Evolutionary conservation across 2,888 invertebrate genomes (phyloP), one percentile per base, ranked within the genome.

Genomic region (Leptodirus hochenwartii): DNA sequence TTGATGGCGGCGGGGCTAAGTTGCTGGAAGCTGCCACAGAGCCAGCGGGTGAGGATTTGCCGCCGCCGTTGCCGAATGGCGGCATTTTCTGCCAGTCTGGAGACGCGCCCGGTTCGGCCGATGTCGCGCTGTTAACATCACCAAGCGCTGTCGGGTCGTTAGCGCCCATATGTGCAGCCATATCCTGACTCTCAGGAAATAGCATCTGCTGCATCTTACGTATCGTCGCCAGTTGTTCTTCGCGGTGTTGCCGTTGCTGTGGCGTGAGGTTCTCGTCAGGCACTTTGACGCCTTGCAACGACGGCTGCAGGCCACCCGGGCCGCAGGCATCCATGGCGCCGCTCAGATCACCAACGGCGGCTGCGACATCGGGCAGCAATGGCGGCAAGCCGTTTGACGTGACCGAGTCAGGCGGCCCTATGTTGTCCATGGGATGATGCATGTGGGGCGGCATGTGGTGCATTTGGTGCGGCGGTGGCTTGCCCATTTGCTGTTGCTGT

Each of bases 251-350:
- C 31, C 88, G 69, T 53, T 95, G 93, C 52, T 93, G 88, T 17
- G 93, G 91, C 30, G 95, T 95, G 43, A 95, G 62, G 58, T 91
- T 90, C 59, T 93, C 93, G 58, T 88, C 88, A 42, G 88, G 88
- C 47, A 90, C 81, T 67, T 90, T 87, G 26, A 87, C 82, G 40
- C 64, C 71, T 55, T 70, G 70, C 39, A 71, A 49, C 14, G 69
- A 69, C 47, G 69, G 69, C 43, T 68, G 68, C 42, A 66, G 57
- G 43, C 54, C 56, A 34, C 46, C 47, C 35, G 64, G 66, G 46
- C 64, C 65, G 39, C 61, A 62, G 29, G 61, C 45, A 42, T 52
- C 53, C 50, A 54, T 53, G n/a, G n/a, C n/a, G n/a, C n/a, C n/a
- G n/a, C n/a, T n/a, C n/a, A n/a, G n/a, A n/a, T n/a, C n/a, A n/a